Percentiles rank a stretch among this genome's conserved stretches.
phyloP scores from a whole-genome alignment of 2,888 invertebrate species.

The Aethes cnicana region DNA sequence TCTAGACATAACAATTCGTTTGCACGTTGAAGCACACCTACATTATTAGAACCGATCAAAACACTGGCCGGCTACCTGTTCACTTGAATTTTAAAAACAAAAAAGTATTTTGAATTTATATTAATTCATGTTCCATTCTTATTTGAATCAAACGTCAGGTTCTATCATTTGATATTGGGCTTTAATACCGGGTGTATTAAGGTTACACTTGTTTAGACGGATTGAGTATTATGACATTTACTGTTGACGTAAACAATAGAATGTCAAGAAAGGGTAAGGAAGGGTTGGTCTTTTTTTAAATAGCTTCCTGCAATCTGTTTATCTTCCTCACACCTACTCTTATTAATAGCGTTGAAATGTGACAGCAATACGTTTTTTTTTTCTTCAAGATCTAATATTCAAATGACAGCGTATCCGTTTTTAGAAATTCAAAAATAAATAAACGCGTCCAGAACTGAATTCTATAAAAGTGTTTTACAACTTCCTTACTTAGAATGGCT shows the following conservation, averaged over 20 bases:
- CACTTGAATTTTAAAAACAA: conserved; percentile 54
- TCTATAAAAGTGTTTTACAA: conserved; percentile 69
- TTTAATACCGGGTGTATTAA: conserved; percentile 41
- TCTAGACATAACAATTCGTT: conserved; percentile 45
- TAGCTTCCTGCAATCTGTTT: conserved; percentile 69
- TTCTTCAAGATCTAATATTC: conserved; percentile 74
- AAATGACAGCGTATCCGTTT: conserved; percentile 80
- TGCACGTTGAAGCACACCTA: conserved; percentile 28
- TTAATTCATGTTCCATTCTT: conserved; percentile 48
- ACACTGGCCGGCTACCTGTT: conserved; percentile 71
- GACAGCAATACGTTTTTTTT: conserved; percentile 55
- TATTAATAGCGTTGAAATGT: conserved; percentile 41
- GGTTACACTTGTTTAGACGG: conserved; percentile 45
- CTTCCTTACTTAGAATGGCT: conserved; percentile 66
- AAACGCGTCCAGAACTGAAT: conserved; percentile 55
- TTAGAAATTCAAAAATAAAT: conserved; percentile 74
- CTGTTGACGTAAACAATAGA: conserved; percentile 65
- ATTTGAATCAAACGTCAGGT: conserved; percentile 37
- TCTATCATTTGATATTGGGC: conserved; percentile 41
- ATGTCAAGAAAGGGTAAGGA: conserved; percentile 75
- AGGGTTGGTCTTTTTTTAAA: conserved; percentile 80
- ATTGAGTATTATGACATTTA: conserved; percentile 52
- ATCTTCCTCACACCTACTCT: conserved; percentile 53
- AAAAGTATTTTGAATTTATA: conserved; percentile 61
- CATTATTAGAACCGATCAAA: conserved; percentile 43